These are phyloP conservation scores for Calcarius lapponicus DNA, from an alignment of 2,797 vertebrate species.

Conservation along the genomic window DNA sequence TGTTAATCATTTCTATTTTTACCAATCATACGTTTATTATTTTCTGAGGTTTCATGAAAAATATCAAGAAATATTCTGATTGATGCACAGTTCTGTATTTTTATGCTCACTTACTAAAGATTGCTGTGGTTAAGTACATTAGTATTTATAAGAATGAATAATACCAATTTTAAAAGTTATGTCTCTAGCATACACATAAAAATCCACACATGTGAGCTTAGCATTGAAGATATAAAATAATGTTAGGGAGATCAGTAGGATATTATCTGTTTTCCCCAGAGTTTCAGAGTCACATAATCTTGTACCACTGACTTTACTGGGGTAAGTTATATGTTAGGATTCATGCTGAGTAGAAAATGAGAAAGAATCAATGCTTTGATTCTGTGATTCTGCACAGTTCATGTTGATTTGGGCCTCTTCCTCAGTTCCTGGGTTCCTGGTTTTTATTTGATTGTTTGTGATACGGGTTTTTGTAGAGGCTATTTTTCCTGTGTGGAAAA, in stretches of 20 bases:
- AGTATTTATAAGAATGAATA: not conserved
- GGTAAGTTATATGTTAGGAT: not conserved
- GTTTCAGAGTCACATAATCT: not conserved
- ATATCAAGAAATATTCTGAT: not conserved
- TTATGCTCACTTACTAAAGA: not conserved
- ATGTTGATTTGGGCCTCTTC: not conserved
- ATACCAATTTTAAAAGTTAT: not conserved
- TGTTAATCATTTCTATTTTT: not conserved
- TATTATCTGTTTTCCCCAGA: not conserved
- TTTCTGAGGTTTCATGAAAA: not conserved
- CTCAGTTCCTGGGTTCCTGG: not conserved
- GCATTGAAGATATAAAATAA: not conserved
- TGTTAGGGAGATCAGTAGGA: not conserved
- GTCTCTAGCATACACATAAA: not conserved
- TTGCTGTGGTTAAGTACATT: not conserved
- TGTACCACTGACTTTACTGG: not conserved
- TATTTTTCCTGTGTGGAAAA: not conserved
- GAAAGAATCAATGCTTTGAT: not conserved
- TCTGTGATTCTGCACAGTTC: not conserved
- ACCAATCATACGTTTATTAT: not conserved
- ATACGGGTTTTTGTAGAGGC: fast-evolving
- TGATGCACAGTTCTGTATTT: not conserved
- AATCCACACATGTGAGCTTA: not conserved
- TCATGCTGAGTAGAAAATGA: not conserved
- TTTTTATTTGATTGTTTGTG: not conserved